phyloP scores from a whole-genome alignment of 2,888 invertebrate species.

The Synergus itoensis region DNA sequence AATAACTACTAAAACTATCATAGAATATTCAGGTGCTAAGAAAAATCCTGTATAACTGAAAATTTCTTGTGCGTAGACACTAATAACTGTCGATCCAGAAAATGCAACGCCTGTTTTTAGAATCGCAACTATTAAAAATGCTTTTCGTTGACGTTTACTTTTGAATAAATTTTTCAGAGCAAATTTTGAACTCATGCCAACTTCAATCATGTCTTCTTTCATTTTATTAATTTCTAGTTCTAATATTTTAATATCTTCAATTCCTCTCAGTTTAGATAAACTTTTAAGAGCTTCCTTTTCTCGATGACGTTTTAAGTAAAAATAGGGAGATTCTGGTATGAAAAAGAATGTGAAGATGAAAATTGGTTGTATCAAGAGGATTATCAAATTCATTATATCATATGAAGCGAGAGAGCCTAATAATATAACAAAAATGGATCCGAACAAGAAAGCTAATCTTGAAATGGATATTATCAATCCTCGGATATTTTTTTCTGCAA shows the following conservation, averaged over 20 bases:
- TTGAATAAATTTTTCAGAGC: slow-evolving; percentile 75
- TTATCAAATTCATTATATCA: slow-evolving; percentile 78
- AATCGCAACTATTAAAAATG: slow-evolving; percentile 81
- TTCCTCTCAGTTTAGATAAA: slow-evolving; percentile 80
- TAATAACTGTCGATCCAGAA: slow-evolving; percentile 82
- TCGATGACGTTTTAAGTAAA: slow-evolving; percentile 79
- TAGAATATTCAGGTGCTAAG: slow-evolving; percentile 79
- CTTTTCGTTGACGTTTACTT: slow-evolving; percentile 80
- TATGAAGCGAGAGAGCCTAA: slow-evolving; percentile 79
- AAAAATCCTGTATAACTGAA: slow-evolving; percentile 80
- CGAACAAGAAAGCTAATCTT: slow-evolving; percentile 78
- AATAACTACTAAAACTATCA: slow-evolving; percentile 80
- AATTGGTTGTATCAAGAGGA: slow-evolving; percentile 80
- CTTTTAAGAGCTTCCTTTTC: slow-evolving; percentile 80
- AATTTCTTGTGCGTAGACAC: slow-evolving; percentile 82
- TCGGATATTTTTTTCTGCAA: slow-evolving; percentile 80
- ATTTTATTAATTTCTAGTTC: slow-evolving; percentile 80
- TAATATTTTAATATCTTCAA: slow-evolving; percentile 78
- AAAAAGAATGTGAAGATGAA: slow-evolving; percentile 81
- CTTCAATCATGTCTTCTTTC: slow-evolving; percentile 78
- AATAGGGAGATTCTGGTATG: slow-evolving; percentile 85
- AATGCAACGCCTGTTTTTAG: slow-evolving; percentile 83
- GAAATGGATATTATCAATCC: slow-evolving; percentile 81
- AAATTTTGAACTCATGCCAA: neutral
- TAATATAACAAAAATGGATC: slow-evolving; percentile 70